Base-by-base conservation (phyloP, 53 echinoderm and acorn worm genomes). In the Mesocentrotus franciscanus region DNA sequence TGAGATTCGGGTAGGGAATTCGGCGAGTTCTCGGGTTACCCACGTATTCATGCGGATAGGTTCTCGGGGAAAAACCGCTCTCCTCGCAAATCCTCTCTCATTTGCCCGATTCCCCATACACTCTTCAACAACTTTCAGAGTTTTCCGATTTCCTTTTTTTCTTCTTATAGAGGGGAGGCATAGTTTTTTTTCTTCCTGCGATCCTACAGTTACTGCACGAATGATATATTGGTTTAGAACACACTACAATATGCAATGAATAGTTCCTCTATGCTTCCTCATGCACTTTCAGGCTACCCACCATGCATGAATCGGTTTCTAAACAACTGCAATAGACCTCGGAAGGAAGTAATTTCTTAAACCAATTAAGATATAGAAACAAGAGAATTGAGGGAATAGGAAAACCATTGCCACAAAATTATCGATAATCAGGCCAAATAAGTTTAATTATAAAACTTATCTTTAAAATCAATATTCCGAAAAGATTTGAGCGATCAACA, bases 1-100 rank as follows among this genome's bases (percentile, higher is more conserved):
- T 34, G 95, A 94, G 95, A 94, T 33, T 66, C 85, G 95, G 27
- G 85, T 42, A 27, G 95, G 95, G 95, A 94, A 85, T 94, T 94
- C 56, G 62, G 15, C 62, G 42, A 66, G 39, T 66, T 85, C 95
- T 94, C 95, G 18, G 9, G 87, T 94, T 94, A 85, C 95, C 22
- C 33, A n/a, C 56, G 70, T 57, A 36, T 81, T 62, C 94, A 62
- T 29, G 94, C 39, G 35, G 94, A 93, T 61, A 94, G 59, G 16
- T 85, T 85, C 64, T n/a, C 64, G 64, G 35, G 16, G 35, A 64
- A 39, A 36, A 34, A 66, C 7, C 91, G 66, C 58, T 66, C 91
- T 91, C 91, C 20, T 32, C 34, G 36, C 66, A 91, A 91, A 91
- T 91, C 91, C 66, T 29, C 66, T 66, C 66, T 91, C 91, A 66